Conservation (phyloP, 1,140 invertebrate genomes). For the Apis florea region DNA sequence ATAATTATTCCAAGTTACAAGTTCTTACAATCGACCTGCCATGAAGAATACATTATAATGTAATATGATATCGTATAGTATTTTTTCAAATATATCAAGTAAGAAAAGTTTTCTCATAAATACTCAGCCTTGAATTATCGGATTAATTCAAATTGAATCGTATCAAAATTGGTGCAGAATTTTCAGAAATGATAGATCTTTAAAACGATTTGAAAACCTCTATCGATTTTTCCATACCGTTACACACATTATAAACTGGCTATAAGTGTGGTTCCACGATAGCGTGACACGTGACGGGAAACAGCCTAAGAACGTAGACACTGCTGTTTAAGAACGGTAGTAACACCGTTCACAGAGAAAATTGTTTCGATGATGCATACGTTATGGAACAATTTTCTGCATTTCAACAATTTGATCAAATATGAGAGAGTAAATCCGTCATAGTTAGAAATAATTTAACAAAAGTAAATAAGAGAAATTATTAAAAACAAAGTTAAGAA, state of each 20-base stretch:
- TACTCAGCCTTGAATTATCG: too few relatives aligned
- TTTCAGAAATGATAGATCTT: conserved; percentile 24
- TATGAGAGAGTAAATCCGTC: neutral
- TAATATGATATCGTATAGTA: neutral
- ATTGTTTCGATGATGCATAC: conserved; percentile 29
- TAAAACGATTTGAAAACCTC: conserved; percentile 11
- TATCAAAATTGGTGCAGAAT: neutral
- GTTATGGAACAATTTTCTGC: neutral
- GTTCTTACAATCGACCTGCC: neutral
- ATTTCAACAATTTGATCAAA: neutral
- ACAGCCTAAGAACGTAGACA: conserved; percentile 69
- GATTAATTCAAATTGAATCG: neutral
- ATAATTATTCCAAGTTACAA: conserved; percentile 21
- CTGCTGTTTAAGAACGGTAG: conserved; percentile 52
- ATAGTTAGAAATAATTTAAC: neutral
- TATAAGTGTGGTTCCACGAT: conserved; percentile 59
- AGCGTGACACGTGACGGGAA: conserved; percentile 73
- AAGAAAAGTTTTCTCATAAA: neutral
- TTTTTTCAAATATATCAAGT: too few relatives aligned
- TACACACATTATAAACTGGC: conserved; percentile 49
- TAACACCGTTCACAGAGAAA: conserved; percentile 43
- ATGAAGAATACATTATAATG: neutral
- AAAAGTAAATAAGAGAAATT: too few relatives aligned
- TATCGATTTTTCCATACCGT: conserved; percentile 44
- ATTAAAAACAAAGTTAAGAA: neutral